These are phyloP conservation scores for Arge pagana DNA, from an alignment of 2,888 invertebrate genomes.

Conservation along the genomic window DNA sequence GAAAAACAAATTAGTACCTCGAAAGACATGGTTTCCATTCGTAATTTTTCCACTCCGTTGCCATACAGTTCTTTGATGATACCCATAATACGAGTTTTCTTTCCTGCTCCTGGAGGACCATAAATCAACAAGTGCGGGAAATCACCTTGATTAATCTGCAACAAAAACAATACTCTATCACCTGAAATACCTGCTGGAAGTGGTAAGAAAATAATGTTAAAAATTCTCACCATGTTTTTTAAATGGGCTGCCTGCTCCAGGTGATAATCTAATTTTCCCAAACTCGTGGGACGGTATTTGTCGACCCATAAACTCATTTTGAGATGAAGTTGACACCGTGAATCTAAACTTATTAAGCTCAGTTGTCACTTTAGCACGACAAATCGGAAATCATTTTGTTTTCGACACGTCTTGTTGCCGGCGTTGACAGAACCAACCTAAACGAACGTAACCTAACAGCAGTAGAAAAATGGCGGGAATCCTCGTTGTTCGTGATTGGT, in stretches of 20 bases:
- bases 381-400: too few species aligned
- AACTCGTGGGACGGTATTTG: slow-evolving; percentile 87
- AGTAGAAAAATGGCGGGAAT: too few species aligned
- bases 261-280: slow-evolving; percentile 88
- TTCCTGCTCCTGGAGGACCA: slow-evolving; percentile 96
- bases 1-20: too few species aligned
- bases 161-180: slow-evolving; percentile 16
- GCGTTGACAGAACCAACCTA: too few species aligned
- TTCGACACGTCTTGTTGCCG: too few species aligned
- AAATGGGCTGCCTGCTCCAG: slow-evolving; percentile 79
- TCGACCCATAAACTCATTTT: slow-evolving; percentile 94
- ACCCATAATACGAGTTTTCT: slow-evolving; percentile 95
- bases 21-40: slow-evolving; percentile 90
- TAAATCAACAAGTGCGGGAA: slow-evolving; percentile 97
- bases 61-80: slow-evolving; percentile 93
- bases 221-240: slow-evolving; percentile 73
- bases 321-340: too few species aligned
- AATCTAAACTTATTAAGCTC: too few species aligned
- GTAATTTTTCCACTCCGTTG: slow-evolving; percentile 84
- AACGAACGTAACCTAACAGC: too few species aligned
- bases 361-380: too few species aligned
- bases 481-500: too few species aligned
- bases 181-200: not conserved
- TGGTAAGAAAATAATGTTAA: slow-evolving; percentile 28
- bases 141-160: slow-evolving; percentile 82